phyloP scores from a whole-genome alignment of 2,113 vertebrate species.

The Brachypodius melanocephalos region DNA sequence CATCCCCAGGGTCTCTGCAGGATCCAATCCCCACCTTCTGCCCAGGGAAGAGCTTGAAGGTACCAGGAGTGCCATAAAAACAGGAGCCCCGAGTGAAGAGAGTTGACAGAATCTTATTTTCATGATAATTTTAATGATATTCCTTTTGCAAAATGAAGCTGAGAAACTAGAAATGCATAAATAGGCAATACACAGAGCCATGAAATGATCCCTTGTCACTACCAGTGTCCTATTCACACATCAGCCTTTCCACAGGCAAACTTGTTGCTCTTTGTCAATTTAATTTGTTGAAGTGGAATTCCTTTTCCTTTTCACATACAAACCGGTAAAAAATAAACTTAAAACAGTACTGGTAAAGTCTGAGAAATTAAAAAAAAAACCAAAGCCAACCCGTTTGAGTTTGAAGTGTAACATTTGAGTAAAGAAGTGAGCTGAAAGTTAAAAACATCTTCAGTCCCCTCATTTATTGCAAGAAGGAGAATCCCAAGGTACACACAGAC shows the following conservation, averaged over 20 bases:
- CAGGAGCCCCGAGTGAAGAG: conserved; percentile 4
- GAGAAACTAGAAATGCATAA: conserved; percentile 48
- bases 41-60: not conserved
- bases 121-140: conserved; percentile 46
- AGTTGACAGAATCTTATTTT: conserved; percentile 45
- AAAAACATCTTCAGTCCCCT: conserved; percentile 4
- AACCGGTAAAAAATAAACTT: not conserved
- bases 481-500: not conserved
- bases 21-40: accelerated
- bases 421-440: not conserved
- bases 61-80: not conserved
- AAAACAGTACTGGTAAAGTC: not conserved
- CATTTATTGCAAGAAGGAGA: not conserved
- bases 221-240: not conserved
- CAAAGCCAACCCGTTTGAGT: not conserved
- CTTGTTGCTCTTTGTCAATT: not conserved
- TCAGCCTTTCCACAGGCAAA: not conserved
- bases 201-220: not conserved
- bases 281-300: not conserved
- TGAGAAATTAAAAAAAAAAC: not conserved
- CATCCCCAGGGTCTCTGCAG: not conserved
- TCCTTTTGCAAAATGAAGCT: conserved; percentile 47
- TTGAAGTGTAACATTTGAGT: not conserved
- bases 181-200: conserved; percentile 34
- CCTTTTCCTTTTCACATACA: not conserved